phyloP scores from a whole-genome alignment of 2,797 vertebrate genomes.

The Hyperoplus immaculatus region DNA sequence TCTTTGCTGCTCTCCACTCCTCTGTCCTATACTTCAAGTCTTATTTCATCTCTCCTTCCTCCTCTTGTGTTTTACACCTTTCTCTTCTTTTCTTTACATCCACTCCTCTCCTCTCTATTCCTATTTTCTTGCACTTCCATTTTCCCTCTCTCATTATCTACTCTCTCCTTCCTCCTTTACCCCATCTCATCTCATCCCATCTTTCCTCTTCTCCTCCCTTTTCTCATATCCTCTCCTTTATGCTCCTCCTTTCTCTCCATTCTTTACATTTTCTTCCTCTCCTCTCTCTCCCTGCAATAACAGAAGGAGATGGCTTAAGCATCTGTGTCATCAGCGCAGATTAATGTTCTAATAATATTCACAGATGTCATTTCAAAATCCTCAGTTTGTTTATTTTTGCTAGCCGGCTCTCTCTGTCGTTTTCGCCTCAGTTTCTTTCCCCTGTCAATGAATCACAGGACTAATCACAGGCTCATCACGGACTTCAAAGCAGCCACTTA shows the following conservation, averaged over 20 bases:
- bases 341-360: slow-evolving; percentile 81
- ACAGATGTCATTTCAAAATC: slow-evolving; percentile 78
- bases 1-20: neutral
- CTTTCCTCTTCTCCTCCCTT: neutral
- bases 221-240: neutral
- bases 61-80: too few species aligned
- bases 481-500: slow-evolving; percentile 79
- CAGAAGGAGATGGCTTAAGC: slow-evolving; percentile 74
- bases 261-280: neutral
- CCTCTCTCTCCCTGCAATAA: slow-evolving; percentile 41
- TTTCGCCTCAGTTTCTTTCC: slow-evolving; percentile 45
- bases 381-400: slow-evolving; percentile 76
- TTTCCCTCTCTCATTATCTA: neutral
- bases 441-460: slow-evolving; percentile 70
- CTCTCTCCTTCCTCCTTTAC: too few species aligned
- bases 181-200: neutral
- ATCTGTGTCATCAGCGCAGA: slow-evolving; percentile 78
- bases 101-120: neutral
- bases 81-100: too few species aligned
- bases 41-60: neutral
- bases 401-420: slow-evolving; percentile 40
- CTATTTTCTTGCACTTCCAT: neutral
- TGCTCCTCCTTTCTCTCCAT: neutral
- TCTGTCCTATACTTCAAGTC: neutral
- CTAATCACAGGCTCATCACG: slow-evolving; percentile 65